Evolutionary conservation across 2,888 invertebrate genomes (phyloP), one percentile per base, ranked within the genome.

Genomic region (Philereme vetulata): DNA sequence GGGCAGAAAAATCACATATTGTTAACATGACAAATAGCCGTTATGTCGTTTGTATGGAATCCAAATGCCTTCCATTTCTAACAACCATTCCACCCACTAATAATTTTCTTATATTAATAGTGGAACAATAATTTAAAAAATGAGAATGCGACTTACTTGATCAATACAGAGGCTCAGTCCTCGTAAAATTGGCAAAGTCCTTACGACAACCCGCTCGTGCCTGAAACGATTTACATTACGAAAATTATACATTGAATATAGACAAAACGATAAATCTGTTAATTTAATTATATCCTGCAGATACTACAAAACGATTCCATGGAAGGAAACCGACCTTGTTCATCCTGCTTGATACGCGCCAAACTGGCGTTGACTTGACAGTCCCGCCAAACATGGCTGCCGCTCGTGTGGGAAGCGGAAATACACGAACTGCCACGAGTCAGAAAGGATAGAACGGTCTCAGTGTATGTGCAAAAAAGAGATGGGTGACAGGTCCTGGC

Each of bases 381-480:
- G 88, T 86, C 88, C 90, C 85, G 90, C 88, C 87, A 91, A 92
- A 91, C 85, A 92, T 93, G 92, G 93, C 92, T 77, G 88, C 86
- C 84, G 72, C 74, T 86, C 90, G 89, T 86, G 86, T 88, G 85
- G 88, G 86, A 90, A 88, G 88, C 89, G 92, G 91, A 91, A 90
- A 90, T 82, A 85, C 85, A 89, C 92, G 91, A 92, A 85, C 81
- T 84, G 84, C 74, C 79, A 86, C 91, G 90, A 91, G 83, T 76
- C 84, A 84, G 84, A 89, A 82, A 85, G 89, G 87, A 88, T 85
- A 85, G 82, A 82, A 82, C 80, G 81, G 84, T 85, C 80, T 71
- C 74, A 74, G 67, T 71, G 77, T 81, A 65, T 64, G 85, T 80
- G 90, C 81, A 81, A 86, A 86, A 91, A 88, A 81, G 89, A 81